Base-by-base conservation (phyloP, 2,888 invertebrate species). In the Lycia hirtaria region DNA sequence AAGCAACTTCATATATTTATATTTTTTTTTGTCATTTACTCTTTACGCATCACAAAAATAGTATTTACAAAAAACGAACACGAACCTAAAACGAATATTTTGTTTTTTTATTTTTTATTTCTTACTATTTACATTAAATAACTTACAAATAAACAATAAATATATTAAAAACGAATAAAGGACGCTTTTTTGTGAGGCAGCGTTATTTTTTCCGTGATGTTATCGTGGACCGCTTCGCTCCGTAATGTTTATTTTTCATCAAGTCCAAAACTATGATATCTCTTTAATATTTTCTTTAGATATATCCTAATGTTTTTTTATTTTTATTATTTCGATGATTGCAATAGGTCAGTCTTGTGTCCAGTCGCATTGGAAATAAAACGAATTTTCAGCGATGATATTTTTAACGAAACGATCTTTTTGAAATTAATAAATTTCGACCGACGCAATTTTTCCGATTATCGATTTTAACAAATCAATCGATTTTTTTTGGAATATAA, bases 71-170 rank as follows among this genome's bases (percentile, higher is more conserved):
- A 76, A n/a, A 75, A 76, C 73, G 71, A 78, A 79, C 81, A 81
- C 78, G 76, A 82, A 81, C 78, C 78, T 87, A 84, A 83, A 85
- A 80, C 73, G 76, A 83, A 85, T 81, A 82, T 83, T 78, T 85
- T 83, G 76, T 81, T 38, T 76, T 76, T 79, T 38, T 76, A 75
- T 79, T 78, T 77, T 78, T 76, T 69, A 83, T 80, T 80, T 81
- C 85, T 84, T 84, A 85, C 75, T 90, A 88, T 90, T 76, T 89
- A 89, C 87, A 88, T 85, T 87, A 88, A 90, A 90, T 85, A 88
- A 86, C 89, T 89, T 90, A 90, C 68, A 88, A 88, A 89, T 78
- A 85, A 87, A 87, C 72, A 83, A 88, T 88, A 88, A 87, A 89
- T 87, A 88, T 76, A 80, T 72, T 87, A 86, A 84, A 89, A 88